These are phyloP conservation scores for Lysandra bellargus DNA, from an alignment of 2,888 invertebrate genomes.

Conservation along the genomic window DNA sequence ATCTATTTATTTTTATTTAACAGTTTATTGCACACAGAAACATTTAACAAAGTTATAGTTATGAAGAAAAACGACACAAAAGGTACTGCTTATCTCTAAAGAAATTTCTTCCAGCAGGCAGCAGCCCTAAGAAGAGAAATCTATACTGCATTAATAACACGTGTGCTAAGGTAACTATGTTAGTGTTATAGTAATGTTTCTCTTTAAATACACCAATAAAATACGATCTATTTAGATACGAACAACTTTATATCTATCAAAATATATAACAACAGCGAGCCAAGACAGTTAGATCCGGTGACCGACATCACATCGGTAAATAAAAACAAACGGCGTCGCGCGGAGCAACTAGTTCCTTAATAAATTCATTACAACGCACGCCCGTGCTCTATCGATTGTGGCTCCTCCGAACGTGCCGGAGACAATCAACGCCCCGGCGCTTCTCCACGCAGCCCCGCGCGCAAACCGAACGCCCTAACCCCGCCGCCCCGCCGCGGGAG, in stretches of 20 bases:
- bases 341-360: conserved; percentile 64
- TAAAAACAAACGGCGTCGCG: conserved; percentile 45
- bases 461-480: conserved; percentile 28
- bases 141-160: too few species aligned
- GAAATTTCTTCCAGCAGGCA: too few species aligned
- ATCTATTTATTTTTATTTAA: too few species aligned
- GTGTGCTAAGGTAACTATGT: too few species aligned
- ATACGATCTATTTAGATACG: neutral
- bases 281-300: neutral
- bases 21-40: too few species aligned
- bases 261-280: neutral
- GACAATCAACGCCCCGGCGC: conserved; percentile 78
- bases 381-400: conserved; percentile 79
- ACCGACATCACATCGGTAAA: neutral
- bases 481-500: conserved; percentile 36
- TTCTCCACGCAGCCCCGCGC: conserved; percentile 69
- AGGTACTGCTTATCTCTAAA: too few species aligned
- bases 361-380: conserved; percentile 79
- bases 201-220: neutral
- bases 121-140: too few species aligned
- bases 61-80: too few species aligned
- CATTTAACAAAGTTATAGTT: too few species aligned
- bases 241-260: neutral
- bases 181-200: too few species aligned
- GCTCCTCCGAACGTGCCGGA: conserved; percentile 77